Percentiles rank a stretch among this genome's conserved stretches.
These are phyloP conservation scores for Trogon surrucura DNA, from an alignment of 2,113 vertebrate species.

Conservation along the genomic window DNA sequence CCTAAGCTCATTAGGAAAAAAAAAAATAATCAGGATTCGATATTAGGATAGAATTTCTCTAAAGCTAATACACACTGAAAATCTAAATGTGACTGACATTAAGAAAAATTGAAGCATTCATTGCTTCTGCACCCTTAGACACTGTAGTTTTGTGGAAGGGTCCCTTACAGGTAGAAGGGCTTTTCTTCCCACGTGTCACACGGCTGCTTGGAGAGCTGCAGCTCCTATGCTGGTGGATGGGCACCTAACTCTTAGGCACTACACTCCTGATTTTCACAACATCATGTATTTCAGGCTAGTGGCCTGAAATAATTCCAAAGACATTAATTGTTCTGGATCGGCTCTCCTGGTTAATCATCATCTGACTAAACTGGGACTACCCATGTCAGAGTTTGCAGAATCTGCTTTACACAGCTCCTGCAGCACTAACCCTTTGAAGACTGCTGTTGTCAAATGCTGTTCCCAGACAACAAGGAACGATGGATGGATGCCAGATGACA, in stretches of 20 bases:
- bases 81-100: neutral
- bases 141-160: neutral
- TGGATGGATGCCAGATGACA: constrained; percentile 16
- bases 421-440: constrained; percentile 7
- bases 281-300: neutral
- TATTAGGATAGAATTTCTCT: neutral
- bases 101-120: neutral
- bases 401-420: neutral
- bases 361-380: neutral
- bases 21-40: neutral
- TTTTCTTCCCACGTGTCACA: fast-evolving
- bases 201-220: neutral
- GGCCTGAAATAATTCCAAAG: neutral
- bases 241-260: neutral
- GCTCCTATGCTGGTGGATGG: neutral
- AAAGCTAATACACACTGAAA: neutral
- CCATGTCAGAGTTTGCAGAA: neutral
- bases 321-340: neutral
- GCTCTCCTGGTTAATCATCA: neutral
- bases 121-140: neutral
- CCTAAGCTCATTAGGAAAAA: neutral
- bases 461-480: neutral
- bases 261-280: neutral
- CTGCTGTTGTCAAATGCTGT: neutral
- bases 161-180: neutral